These are phyloP conservation scores for Sanderia malayensis DNA, from an alignment of 30 jellyfish, hydroid and myxozoan genomes.

Conservation along the genomic window DNA sequence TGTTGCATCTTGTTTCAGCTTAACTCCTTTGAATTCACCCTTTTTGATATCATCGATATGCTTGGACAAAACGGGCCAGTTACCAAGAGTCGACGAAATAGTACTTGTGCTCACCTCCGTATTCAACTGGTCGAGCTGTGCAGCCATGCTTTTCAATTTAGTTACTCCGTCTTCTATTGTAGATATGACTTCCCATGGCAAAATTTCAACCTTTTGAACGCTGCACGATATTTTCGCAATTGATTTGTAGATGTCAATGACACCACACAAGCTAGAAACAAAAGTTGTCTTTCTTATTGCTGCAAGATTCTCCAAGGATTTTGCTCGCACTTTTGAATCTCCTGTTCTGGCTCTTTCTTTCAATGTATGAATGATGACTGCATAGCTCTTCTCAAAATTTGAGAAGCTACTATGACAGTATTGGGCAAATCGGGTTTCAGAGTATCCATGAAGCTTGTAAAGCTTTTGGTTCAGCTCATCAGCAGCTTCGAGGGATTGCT, in stretches of 20 bases:
- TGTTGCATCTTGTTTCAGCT: slow-evolving; percentile 1
- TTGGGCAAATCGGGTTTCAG: slow-evolving; percentile 28
- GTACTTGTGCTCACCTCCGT: background rate
- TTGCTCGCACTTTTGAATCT: slow-evolving; percentile 2
- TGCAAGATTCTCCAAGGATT: background rate
- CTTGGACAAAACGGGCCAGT: slow-evolving; percentile 4
- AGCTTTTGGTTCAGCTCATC: background rate
- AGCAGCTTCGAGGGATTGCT: slow-evolving; percentile 17
- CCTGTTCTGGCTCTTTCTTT: slow-evolving; percentile 28
- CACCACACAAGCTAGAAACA: slow-evolving; percentile 13
- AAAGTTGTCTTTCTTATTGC: slow-evolving; percentile 1
- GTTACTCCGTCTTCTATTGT: slow-evolving; percentile 10
- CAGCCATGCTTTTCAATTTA: background rate
- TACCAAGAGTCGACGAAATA: background rate
- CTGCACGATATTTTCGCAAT: background rate
- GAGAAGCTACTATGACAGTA: slow-evolving; percentile 6
- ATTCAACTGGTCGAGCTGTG: background rate
- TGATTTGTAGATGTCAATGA: slow-evolving; percentile 6
- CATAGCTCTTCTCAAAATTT: slow-evolving; percentile 18
- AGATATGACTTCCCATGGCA: slow-evolving; percentile 21
- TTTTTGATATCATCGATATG: background rate
- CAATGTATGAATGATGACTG: slow-evolving; percentile 1
- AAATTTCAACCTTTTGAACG: background rate
- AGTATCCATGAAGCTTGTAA: slow-evolving; percentile 14
- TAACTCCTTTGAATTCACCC: background rate